Base-by-base conservation (phyloP, 2,888 invertebrate genomes). In the Mongoloraphidia duomilia region DNA sequence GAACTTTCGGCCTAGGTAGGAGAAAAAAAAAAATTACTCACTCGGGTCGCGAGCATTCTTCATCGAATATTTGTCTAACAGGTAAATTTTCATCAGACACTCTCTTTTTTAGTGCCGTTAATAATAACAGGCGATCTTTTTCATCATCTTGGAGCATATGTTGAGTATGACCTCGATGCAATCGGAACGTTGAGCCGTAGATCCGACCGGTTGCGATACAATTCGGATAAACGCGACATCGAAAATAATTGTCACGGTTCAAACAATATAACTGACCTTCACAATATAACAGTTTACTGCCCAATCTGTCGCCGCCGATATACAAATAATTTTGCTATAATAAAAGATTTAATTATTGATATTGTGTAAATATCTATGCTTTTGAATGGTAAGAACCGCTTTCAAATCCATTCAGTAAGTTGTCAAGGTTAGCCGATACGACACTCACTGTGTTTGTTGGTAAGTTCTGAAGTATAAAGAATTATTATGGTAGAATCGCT, bases 231-330 rank as follows among this genome's bases (percentile, higher is more conserved):
- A 48, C n/a, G 5, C 43, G 42, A 42, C 48, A 48, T 13, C 42
- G 48, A 48, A 42, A 48, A 43, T 48, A 48, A 33, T 48, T 48
- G 12, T 48, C 37, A 4, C 43, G 48, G 38, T 43, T 48, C 12
- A 37, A 36, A 43, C 42, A 48, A 38, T 48, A 48, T 8, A 48
- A 12, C 8, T 48, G 43, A 8, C 48, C 48, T 12, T 48, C 43
- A 9, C 37, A 37, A 42, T 43, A 48, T 12, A 48, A 26, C 33
- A 48, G 38, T 42, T 42, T 41, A 37, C 48, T 48, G 10, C 47
- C 47, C 9, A 47, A 39, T 34, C 47, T 12, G 34, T 47, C 48
- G n/a, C 48, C 48, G 33, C 40, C 14, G 17, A 48, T 42, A 33
- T 37, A 48, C 2, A 12, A n/a, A 37, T 48, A 48, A 34, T 48